phyloP scores from a whole-genome alignment of 2,113 vertebrate genomes.

The Hippocampus barbouri region DNA sequence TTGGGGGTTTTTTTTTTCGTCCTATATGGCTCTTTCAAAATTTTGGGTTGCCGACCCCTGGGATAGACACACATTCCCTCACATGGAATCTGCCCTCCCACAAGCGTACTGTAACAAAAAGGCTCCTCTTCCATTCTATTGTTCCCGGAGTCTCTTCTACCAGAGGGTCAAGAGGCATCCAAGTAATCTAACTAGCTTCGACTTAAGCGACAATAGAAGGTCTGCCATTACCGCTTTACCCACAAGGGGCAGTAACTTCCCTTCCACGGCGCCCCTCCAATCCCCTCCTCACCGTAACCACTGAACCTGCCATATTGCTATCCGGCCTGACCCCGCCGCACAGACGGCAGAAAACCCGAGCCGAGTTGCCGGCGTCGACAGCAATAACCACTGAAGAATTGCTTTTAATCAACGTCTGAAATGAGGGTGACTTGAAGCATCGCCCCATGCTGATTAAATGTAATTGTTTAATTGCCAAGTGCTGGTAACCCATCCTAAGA shows the following conservation, averaged over 20 bases:
- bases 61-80: constrained; percentile 4
- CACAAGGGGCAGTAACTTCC: constrained; percentile 55
- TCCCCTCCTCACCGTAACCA: constrained; percentile 30
- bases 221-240: constrained; percentile 59
- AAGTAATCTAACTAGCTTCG: constrained; percentile 68
- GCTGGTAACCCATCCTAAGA: constrained; percentile 72
- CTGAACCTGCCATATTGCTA: constrained; percentile 64
- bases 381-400: constrained; percentile 75
- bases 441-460: constrained; percentile 76
- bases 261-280: constrained; percentile 25
- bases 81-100: constrained; percentile 40
- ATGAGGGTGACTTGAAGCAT: constrained; percentile 74
- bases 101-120: constrained; percentile 37
- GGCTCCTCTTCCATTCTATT: constrained; percentile 45
- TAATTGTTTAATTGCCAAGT: constrained; percentile 78
- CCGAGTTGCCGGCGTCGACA: constrained; percentile 61
- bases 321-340: constrained; percentile 61
- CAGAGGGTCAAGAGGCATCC: constrained; percentile 60
- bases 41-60: too few species aligned
- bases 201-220: constrained; percentile 58
- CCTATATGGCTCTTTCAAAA: too few species aligned
- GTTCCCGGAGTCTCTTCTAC: constrained; percentile 54
- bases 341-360: constrained; percentile 62
- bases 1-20: too few species aligned
- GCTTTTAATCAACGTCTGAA: constrained; percentile 76